A percentile compares a stretch with the other conserved stretches of the same genome.
Evolutionary conservation across 2,888 invertebrate genomes (phyloP).

Genomic region (Lysandra bellargus): DNA sequence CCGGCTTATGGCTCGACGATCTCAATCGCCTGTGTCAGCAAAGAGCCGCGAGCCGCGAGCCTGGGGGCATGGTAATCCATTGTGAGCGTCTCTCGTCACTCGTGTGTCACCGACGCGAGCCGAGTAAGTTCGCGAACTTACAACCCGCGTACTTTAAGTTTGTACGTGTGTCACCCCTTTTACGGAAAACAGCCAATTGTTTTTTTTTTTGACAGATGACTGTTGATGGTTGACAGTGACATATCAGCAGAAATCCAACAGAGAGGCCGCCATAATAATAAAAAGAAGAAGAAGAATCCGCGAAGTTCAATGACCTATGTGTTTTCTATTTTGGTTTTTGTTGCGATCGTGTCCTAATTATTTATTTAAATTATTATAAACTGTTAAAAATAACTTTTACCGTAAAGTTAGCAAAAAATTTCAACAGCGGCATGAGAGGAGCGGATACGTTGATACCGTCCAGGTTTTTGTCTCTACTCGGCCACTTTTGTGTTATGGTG

Average conservation of each 20-base stretch:
- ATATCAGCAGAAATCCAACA: neutral
- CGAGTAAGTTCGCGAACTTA: no score
- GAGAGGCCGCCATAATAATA: no score
- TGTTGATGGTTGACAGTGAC: neutral
- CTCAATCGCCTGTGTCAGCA: no score
- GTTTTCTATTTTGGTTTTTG: neutral
- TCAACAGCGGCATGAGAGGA: conserved; percentile 65
- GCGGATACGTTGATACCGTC: conserved; percentile 81
- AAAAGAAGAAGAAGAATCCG: neutral
- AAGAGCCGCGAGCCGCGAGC: no score
- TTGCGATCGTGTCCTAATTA: neutral
- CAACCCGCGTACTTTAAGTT: no score
- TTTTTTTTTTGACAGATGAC: neutral
- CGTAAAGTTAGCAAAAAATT: conserved; percentile 20
- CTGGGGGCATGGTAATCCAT: no score
- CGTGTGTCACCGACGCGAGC: no score
- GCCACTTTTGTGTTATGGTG: conserved; percentile 84
- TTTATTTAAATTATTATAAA: neutral
- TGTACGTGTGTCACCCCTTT: no score
- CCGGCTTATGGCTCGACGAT: no score
- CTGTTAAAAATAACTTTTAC: neutral
- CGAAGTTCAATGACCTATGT: neutral
- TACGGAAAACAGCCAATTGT: neutral
- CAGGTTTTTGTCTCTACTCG: conserved; percentile 84
- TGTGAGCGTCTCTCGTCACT: no score